A percentile compares a stretch with the other conserved stretches of the same genome.
These are phyloP conservation scores for Leucania comma DNA, from an alignment of 2,888 invertebrate genomes.

Conservation along the genomic window DNA sequence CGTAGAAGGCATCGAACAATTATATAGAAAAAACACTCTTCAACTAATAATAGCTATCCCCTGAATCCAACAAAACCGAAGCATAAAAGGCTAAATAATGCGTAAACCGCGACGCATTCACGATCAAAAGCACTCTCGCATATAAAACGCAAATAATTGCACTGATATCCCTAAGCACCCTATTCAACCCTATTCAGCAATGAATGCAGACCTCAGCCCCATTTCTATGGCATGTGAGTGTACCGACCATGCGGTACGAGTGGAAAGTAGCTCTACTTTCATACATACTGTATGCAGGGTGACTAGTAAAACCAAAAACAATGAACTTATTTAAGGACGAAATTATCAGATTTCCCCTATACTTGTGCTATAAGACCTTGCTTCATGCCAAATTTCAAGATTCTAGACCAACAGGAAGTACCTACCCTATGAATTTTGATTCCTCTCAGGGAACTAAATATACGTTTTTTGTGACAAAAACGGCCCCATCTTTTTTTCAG, in stretches of 20 bases:
- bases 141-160: constrained; percentile 49
- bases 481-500: no score
- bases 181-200: constrained; percentile 26
- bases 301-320: not conserved
- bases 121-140: constrained; percentile 28
- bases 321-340: not conserved
- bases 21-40: not conserved
- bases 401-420: no score
- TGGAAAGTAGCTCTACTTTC: constrained; percentile 25
- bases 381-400: no score
- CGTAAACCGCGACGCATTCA: constrained; percentile 13
- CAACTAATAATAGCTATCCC: not conserved
- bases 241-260: not conserved
- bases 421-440: no score
- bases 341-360: no score
- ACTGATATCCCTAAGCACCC: constrained; percentile 42
- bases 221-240: constrained; percentile 11
- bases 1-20: no score
- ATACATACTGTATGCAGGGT: not conserved
- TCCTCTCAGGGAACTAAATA: no score
- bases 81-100: constrained; percentile 11
- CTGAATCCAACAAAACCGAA: not conserved
- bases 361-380: no score
- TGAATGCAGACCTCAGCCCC: constrained; percentile 34
- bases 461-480: no score